Conservation (phyloP, 2,113 vertebrate genomes). For the Cygnus buccinator region DNA sequence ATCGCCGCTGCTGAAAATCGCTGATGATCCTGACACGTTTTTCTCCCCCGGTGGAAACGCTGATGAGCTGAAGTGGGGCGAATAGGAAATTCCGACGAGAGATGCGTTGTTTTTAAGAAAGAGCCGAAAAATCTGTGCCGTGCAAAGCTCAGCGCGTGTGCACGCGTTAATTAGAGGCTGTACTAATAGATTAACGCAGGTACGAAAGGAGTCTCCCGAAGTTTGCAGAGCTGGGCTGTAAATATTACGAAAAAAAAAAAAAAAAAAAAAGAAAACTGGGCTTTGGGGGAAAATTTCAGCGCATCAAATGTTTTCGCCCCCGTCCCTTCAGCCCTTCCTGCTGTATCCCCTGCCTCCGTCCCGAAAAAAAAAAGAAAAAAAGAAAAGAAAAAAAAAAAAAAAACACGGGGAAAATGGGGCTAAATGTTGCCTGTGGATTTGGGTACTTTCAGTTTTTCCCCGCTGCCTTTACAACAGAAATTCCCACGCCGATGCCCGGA, state of each 20-base stretch:
- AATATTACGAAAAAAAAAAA: slow-evolving; percentile 17
- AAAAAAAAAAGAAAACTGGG: slow-evolving; percentile 23
- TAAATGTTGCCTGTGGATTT: background rate
- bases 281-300: too few species aligned
- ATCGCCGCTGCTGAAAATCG: slow-evolving; percentile 17
- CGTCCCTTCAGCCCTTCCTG: background rate
- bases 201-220: background rate
- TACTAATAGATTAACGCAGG: background rate
- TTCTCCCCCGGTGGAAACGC: slow-evolving; percentile 5
- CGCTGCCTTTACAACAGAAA: background rate
- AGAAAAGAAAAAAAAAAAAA: background rate
- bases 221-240: background rate
- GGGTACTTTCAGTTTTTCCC: background rate
- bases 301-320: background rate
- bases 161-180: slow-evolving; percentile 36
- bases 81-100: slow-evolving; percentile 53
- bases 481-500: background rate
- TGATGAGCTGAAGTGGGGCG: slow-evolving; percentile 2
- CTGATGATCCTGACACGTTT: slow-evolving; percentile 34
- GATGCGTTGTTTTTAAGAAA: slow-evolving; percentile 32
- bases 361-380: background rate
- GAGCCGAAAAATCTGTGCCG: slow-evolving; percentile 26
- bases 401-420: background rate
- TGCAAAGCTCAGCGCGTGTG: background rate
- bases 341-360: background rate